Evolutionary conservation across 2,113 vertebrate species (phyloP).

Genomic region (Equus przewalskii): DNA sequence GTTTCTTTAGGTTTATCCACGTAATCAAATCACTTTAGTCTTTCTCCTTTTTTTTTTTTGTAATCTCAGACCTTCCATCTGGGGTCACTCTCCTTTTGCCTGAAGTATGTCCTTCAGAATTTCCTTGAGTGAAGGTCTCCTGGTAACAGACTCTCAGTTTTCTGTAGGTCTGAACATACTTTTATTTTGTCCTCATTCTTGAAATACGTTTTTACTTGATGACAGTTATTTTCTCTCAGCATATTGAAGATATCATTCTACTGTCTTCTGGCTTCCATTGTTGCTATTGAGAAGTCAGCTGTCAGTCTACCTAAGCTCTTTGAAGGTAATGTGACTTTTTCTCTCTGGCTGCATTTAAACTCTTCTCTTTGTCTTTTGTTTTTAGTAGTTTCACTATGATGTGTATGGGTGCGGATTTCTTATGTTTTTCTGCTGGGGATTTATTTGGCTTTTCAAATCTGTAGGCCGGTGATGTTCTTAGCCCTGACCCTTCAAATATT

Average conservation of each 20-base stretch:
- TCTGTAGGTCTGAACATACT: neutral
- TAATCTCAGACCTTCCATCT: neutral
- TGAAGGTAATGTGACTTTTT: neutral
- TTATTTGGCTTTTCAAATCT: conserved; percentile 34
- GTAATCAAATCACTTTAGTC: neutral
- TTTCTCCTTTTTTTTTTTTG: neutral
- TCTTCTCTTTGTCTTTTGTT: neutral
- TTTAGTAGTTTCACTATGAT: neutral
- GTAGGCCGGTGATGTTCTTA: neutral
- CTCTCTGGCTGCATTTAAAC: neutral
- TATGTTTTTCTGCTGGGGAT: neutral
- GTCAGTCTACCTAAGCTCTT: conserved; percentile 26
- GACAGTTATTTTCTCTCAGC: conserved; percentile 3
- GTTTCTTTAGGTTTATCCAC: conserved; percentile 14
- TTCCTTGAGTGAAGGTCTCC: neutral
- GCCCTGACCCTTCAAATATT: neutral
- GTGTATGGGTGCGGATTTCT: neutral
- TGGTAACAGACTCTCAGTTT: neutral
- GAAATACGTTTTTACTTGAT: neutral
- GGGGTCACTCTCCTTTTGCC: neutral
- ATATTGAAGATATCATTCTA: neutral
- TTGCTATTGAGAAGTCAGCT: conserved; percentile 43
- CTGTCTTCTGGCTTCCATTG: conserved; percentile 48
- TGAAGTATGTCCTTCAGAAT: neutral
- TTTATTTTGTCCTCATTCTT: conserved; percentile 18